These are phyloP conservation scores for Neomicropteryx cornuta DNA, from an alignment of 1,140 invertebrate genomes.

Conservation along the genomic window DNA sequence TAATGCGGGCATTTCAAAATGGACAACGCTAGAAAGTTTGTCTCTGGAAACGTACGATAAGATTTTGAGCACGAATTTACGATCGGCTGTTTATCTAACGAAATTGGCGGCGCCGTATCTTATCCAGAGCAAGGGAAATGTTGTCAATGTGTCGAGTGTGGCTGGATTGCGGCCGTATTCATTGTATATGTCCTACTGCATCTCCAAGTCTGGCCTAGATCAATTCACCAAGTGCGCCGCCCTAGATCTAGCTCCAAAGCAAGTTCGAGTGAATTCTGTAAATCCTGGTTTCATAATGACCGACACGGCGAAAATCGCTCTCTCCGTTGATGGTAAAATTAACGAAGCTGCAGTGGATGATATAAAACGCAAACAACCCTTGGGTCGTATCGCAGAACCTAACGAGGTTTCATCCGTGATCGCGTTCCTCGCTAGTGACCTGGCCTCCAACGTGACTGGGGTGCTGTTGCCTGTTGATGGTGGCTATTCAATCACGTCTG, in stretches of 20 bases:
- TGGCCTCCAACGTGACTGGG: slow-evolving; percentile 69
- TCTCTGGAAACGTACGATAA: slow-evolving; percentile 61
- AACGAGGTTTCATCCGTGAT: slow-evolving; percentile 68
- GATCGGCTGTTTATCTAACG: slow-evolving; percentile 61
- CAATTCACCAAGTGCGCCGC: slow-evolving; percentile 56
- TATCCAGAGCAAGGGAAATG: slow-evolving; percentile 56
- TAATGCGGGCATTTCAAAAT: slow-evolving; percentile 59
- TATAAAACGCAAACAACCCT: no score
- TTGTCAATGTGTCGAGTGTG: slow-evolving; percentile 77
- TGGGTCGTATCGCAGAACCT: slow-evolving; percentile 57
- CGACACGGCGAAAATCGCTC: no score
- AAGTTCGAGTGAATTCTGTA: slow-evolving; percentile 57
- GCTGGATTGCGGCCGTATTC: slow-evolving; percentile 51
- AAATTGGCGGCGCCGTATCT: slow-evolving; percentile 65
- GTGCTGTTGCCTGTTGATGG: slow-evolving; percentile 67
- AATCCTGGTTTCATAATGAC: slow-evolving; percentile 57
- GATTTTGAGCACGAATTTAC: slow-evolving; percentile 64
- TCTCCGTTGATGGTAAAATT: no score
- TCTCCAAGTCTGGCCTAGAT: slow-evolving; percentile 64
- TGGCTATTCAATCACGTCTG: slow-evolving; percentile 29
- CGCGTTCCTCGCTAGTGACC: slow-evolving; percentile 65
- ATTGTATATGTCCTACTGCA: slow-evolving; percentile 48
- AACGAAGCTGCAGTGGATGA: no score
- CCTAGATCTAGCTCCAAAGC: slow-evolving; percentile 49
- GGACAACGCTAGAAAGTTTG: slow-evolving; percentile 61